Percentiles rank a stretch among this genome's conserved stretches.
phyloP scores from a whole-genome alignment of 1,140 invertebrate species.

The Drosophila lini region DNA sequence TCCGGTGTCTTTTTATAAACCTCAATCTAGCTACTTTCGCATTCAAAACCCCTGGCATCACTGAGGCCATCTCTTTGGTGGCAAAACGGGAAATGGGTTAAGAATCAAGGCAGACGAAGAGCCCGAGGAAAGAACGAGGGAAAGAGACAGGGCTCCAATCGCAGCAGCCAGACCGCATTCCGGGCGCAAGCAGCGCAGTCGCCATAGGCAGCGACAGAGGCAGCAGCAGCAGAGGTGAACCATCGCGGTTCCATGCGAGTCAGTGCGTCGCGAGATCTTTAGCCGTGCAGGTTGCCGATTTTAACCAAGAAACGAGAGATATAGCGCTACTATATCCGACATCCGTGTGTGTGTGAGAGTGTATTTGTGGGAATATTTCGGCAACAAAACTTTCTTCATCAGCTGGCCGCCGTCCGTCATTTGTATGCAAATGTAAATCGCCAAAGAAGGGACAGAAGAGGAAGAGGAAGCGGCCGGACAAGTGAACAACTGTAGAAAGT shows the following conservation, averaged over 20 bases:
- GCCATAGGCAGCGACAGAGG: constrained; percentile 7
- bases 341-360: constrained; percentile 17
- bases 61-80: constrained; percentile 10
- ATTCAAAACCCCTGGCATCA: neutral
- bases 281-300: constrained; percentile 48
- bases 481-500: constrained; percentile 55
- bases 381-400: constrained; percentile 65
- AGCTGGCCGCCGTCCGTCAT: constrained; percentile 28
- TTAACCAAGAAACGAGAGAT: constrained; percentile 11
- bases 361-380: constrained; percentile 43
- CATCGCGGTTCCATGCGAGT: constrained; percentile 23
- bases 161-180: constrained; percentile 44
- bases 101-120: constrained; percentile 56
- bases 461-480: constrained; percentile 27
- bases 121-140: constrained; percentile 5
- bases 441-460: constrained; percentile 36
- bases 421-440: constrained; percentile 54
- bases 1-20: neutral
- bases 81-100: constrained; percentile 67
- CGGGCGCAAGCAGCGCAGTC: constrained; percentile 16
- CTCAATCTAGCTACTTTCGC: constrained; percentile 1
- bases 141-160: constrained; percentile 32
- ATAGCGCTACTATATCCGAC: constrained; percentile 40
- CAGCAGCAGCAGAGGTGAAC: constrained; percentile 27
- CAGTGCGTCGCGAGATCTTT: constrained; percentile 67